These are phyloP conservation scores for Eptatretus burgeri DNA, from an alignment of 2,113 vertebrate species.

Conservation along the genomic window DNA sequence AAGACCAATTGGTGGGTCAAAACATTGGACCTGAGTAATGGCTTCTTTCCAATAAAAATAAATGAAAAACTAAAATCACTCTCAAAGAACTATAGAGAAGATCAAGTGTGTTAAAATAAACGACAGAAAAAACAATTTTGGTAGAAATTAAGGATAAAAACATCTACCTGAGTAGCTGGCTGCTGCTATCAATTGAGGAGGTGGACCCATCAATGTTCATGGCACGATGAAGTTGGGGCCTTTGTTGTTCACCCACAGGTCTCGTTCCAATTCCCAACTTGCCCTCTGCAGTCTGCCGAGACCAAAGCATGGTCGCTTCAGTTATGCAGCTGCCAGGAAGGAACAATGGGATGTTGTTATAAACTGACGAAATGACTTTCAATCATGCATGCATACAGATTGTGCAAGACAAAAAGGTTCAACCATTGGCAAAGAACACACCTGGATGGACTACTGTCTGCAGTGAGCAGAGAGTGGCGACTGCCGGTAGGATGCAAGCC, in stretches of 20 bases:
- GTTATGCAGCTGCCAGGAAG: slow-evolving; percentile 44
- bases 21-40: too few species aligned
- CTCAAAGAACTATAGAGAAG: too few species aligned
- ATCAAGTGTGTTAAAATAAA: too few species aligned
- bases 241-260: neutral
- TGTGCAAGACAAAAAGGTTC: neutral
- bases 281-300: slow-evolving; percentile 31
- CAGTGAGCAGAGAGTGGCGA: neutral
- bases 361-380: neutral
- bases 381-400: neutral
- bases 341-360: neutral
- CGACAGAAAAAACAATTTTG: too few species aligned
- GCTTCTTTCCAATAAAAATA: too few species aligned
- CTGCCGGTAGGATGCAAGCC: neutral
- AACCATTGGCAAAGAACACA: neutral
- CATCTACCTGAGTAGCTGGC: slow-evolving; percentile 48
- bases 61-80: too few species aligned
- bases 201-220: slow-evolving; percentile 50
- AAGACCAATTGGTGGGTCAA: too few species aligned
- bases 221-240: neutral
- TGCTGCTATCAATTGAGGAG: slow-evolving; percentile 64
- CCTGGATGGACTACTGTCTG: slow-evolving; percentile 4
- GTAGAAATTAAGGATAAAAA: too few species aligned
- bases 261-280: neutral
- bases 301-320: slow-evolving; percentile 84